Evolutionary conservation across 1,140 invertebrate species (phyloP), one percentile per base, ranked within the genome.

Genomic region (Aporrectodea caliginosa): DNA sequence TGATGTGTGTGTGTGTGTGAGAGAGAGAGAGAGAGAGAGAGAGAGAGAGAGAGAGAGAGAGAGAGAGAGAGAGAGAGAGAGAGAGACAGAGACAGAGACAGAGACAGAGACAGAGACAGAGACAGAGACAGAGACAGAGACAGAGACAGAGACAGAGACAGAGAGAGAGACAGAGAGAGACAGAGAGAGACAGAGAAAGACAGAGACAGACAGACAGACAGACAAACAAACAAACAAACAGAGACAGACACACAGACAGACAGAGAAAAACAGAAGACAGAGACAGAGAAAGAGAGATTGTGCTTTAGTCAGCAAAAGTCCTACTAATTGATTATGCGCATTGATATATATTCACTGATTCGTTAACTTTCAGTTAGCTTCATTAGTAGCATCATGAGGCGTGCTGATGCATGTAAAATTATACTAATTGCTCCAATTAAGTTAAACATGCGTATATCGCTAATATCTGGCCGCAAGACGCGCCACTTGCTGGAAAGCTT

Each of bases 1-100:
- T 22, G 43, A 58, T 22, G 22, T 22, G 22, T 68, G 73, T 33
- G 30, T 79, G 27, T 34, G 33, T 29, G 14, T 32, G 58, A 43
- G 73, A 75, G 43, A 75, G 32, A 34, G 72, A 75, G 30, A 34
- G 71, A 73, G 70, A 73, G 72, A 79, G 43, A 69, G 16, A 75
- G 77, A 79, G 43, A 75, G 68, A 79, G 58, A 81, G 27, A 75
- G 68, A 77, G 68, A 70, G 58, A 69, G 72, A 79, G 33, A 71
- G 32, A 76, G 68, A 72, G 73, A 77, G 30, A 70, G 68, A 76
- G 43, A 72, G 22, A 77, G 74, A 69, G 68, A 58, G 30, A 70
- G 79, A 79, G 31, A 77, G 12, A 33, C 1, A 69, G 35, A 30
- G 16, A 31, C 29, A 16, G 29, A n/a, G 35, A 78, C 29, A 71